phyloP scores from a whole-genome alignment of 2,888 invertebrate genomes.

The Ophion ellenae region DNA sequence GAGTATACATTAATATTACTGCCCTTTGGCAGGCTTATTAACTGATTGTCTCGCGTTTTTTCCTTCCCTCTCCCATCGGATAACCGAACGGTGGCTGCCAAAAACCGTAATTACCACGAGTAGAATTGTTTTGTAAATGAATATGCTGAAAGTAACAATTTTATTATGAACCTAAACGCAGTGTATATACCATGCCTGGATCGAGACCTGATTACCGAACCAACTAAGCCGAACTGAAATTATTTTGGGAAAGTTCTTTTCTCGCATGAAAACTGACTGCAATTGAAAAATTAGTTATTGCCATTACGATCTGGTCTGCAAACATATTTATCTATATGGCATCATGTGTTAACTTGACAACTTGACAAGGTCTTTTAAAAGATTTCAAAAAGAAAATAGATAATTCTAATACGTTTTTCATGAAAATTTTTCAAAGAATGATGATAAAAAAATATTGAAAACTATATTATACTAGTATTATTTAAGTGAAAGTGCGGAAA shows the following conservation, averaged over 20 bases:
- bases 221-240: not conserved
- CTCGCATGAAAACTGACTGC: too few relatives aligned
- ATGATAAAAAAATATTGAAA: not conserved
- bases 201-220: not conserved
- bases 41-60: not conserved
- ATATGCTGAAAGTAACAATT: not conserved
- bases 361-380: not conserved
- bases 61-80: not conserved
- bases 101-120: not conserved
- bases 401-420: not conserved
- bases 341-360: not conserved
- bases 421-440: not conserved
- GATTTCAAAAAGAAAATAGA: not conserved
- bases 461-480: not conserved
- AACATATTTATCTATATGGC: not conserved
- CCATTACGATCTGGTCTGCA: not conserved
- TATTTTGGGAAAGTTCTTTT: not conserved
- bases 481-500: not conserved
- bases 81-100: not conserved
- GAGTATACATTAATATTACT: not conserved
- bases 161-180: not conserved
- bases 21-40: too few relatives aligned
- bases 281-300: too few relatives aligned
- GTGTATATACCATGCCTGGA: not conserved
- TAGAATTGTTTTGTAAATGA: not conserved